These are phyloP conservation scores for Sardina pilchardus DNA, from an alignment of 2,113 vertebrate species.

Conservation along the genomic window DNA sequence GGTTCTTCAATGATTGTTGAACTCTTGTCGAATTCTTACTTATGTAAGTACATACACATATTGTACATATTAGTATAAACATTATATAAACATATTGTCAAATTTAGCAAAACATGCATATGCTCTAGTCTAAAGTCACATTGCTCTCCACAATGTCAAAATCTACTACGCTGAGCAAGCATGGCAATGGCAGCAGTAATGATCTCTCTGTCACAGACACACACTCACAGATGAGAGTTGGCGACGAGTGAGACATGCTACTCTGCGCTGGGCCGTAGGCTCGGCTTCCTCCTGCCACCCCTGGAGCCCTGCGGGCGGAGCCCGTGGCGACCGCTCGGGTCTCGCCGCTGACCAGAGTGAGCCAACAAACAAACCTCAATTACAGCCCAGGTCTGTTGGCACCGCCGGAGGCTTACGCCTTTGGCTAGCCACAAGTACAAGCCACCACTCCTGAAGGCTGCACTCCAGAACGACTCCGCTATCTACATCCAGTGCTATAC, in stretches of 20 bases:
- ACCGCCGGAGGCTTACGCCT: slow-evolving; percentile 32
- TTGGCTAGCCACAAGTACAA: slow-evolving; percentile 25
- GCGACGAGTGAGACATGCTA: not conserved
- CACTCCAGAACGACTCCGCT: not conserved
- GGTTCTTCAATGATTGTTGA: no score
- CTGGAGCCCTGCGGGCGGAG: not conserved
- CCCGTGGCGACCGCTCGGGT: not conserved
- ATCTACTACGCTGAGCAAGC: no score
- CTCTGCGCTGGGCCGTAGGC: no score
- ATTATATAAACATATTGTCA: no score
- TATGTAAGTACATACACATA: no score
- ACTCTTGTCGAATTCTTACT: no score
- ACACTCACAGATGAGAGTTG: not conserved
- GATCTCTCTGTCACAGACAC: not conserved
- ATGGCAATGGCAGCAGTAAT: no score
- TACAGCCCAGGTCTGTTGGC: slow-evolving; percentile 51
- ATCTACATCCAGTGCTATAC: not conserved
- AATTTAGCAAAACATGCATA: no score
- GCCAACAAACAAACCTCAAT: slow-evolving; percentile 60
- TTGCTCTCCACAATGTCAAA: no score
- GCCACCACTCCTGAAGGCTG: not conserved
- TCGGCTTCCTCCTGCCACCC: not conserved
- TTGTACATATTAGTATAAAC: no score
- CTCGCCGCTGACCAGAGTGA: slow-evolving; percentile 43
- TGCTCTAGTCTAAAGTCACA: no score